These are phyloP conservation scores for human DNA, from an alignment of 2,113 vertebrate genomes.

Conservation along the genomic window GRCh38 chr3:180098501-180099000, in stretches of 20 bases:
- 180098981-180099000: neutral
- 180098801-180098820: neutral
- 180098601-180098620: neutral
- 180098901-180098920: neutral
- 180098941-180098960: neutral
- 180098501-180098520: neutral
- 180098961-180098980: too few species aligned
- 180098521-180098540: neutral
- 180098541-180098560: neutral
- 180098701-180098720: neutral
- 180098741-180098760: neutral
- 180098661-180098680: neutral
- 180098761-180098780: neutral
- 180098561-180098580: neutral
- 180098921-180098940: neutral
- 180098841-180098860: neutral
- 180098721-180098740: neutral
- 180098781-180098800: neutral
- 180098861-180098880: neutral
- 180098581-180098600: neutral
- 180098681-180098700: neutral
- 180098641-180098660: neutral
- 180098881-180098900: neutral
- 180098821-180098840: neutral
- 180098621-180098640: neutral